Conservation (phyloP, 2,888 invertebrate genomes). For the Callimorpha dominula region DNA sequence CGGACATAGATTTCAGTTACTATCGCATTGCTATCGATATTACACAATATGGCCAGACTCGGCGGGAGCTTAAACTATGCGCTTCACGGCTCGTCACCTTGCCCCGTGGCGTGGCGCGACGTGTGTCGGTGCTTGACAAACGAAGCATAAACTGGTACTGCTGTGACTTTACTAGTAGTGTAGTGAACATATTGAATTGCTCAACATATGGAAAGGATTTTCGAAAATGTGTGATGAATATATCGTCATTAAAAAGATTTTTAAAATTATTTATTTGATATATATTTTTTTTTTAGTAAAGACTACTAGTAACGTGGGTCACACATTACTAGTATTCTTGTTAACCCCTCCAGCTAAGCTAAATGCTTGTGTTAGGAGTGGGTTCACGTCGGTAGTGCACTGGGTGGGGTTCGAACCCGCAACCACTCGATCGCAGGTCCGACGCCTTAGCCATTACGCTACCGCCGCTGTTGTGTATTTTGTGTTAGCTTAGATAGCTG, state of each 20-base stretch:
- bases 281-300: no score
- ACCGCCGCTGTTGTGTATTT: no score
- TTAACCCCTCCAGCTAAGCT: no score
- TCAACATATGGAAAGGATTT: not conserved
- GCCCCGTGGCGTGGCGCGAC: not conserved
- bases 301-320: no score
- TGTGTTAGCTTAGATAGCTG: no score
- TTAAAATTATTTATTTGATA: no score
- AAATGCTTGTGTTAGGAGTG: no score
- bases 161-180: not conserved
- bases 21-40: not conserved
- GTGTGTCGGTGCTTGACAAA: not conserved
- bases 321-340: no score
- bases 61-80: slow-evolving; percentile 4
- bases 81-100: slow-evolving; percentile 5
- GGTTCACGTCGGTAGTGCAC: no score
- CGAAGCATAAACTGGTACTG: slow-evolving; percentile 4
- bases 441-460: no score
- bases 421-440: no score
- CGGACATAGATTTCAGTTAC: not conserved
- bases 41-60: not conserved
- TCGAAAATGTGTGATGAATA: not conserved
- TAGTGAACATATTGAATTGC: not conserved
- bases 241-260: not conserved
- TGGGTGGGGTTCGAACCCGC: no score